Percentiles rank a stretch among this genome's conserved stretches.
Conservation (phyloP, 2,797 vertebrate species). For the Peromyscus eremicus region DNA sequence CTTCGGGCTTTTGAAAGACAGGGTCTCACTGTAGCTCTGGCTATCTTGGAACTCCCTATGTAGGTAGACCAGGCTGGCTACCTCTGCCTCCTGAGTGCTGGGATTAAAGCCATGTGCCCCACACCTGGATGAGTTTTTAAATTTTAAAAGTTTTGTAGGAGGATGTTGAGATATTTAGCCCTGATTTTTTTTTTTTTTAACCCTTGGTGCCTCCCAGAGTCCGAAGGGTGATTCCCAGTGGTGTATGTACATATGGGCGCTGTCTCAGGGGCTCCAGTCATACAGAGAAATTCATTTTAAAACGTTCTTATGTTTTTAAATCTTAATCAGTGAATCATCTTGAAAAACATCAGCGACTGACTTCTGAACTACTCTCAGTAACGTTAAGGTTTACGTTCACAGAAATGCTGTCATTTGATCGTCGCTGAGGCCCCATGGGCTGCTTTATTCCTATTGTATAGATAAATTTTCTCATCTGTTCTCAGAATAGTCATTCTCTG, state of each 20-base stretch:
- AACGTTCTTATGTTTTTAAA: slow-evolving; percentile 13
- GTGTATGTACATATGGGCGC: background rate
- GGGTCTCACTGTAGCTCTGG: background rate
- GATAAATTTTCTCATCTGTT: background rate
- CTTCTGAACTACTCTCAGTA: background rate
- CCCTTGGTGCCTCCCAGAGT: background rate
- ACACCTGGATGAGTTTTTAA: slow-evolving; percentile 32
- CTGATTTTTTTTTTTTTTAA: background rate
- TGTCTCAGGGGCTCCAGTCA: background rate
- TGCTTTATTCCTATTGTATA: background rate
- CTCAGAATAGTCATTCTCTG: slow-evolving; percentile 1
- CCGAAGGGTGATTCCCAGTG: background rate
- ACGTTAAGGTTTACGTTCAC: background rate
- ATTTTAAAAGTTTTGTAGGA: slow-evolving; percentile 13
- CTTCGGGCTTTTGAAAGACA: background rate
- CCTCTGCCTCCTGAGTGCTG: background rate
- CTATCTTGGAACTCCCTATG: background rate
- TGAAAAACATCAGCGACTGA: background rate
- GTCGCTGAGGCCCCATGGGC: background rate
- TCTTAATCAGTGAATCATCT: background rate
- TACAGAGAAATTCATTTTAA: background rate
- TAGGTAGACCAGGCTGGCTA: background rate
- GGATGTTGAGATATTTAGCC: background rate
- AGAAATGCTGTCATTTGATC: background rate
- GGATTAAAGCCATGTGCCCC: background rate